Percentiles rank a stretch among this genome's conserved stretches.
phyloP scores from a whole-genome alignment of 2,888 invertebrate species.

The Hirudinaria manillensis region DNA sequence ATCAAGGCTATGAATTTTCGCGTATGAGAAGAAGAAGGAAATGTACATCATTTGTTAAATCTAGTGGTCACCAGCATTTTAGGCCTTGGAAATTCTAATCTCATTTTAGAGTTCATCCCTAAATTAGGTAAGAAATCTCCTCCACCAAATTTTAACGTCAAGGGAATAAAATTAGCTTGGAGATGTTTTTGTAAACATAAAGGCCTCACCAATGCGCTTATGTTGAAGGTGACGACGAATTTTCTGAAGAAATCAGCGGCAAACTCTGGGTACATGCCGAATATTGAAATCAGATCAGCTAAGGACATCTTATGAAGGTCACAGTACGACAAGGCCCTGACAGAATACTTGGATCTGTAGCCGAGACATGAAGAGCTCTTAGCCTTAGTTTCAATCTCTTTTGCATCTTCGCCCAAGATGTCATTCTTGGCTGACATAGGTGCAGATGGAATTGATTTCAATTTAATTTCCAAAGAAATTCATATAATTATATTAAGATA shows the following conservation, averaged over 20 bases:
- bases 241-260: constrained; percentile 18
- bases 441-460: not conserved
- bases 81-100: no score
- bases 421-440: constrained; percentile 6
- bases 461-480: constrained; percentile 7
- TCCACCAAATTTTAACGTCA: not conserved
- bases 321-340: constrained; percentile 14
- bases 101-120: no score
- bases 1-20: no score
- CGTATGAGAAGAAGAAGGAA: no score
- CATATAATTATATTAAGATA: not conserved
- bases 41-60: no score
- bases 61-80: no score
- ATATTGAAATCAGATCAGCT: constrained; percentile 8
- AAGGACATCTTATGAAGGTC: constrained; percentile 14
- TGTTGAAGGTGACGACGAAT: constrained; percentile 18
- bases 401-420: constrained; percentile 13
- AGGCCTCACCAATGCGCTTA: not conserved
- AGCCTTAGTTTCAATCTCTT: not conserved
- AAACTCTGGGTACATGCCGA: constrained; percentile 13
- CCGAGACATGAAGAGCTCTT: constrained; percentile 3
- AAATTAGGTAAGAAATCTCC: no score
- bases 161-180: not conserved
- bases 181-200: not conserved
- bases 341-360: constrained; percentile 18